Evolutionary conservation across 2,888 invertebrate genomes (phyloP).

Genomic region (Lamellibrachia satsuma): DNA sequence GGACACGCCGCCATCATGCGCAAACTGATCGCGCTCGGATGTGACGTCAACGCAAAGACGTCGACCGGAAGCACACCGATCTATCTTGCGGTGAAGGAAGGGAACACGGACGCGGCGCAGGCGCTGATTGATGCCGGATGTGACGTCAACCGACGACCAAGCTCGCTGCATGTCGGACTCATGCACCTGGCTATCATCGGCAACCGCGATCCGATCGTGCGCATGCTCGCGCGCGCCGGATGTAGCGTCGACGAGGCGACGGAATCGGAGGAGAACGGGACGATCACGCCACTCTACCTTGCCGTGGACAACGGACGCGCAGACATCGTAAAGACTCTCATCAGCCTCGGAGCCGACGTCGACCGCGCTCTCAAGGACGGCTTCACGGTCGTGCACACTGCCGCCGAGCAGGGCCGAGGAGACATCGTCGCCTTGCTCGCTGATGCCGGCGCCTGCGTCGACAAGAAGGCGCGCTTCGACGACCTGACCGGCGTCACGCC

Average conservation of each 20-base stretch:
- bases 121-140: constrained; percentile 37
- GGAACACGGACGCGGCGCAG: constrained; percentile 36
- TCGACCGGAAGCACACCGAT: constrained; percentile 39
- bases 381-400: constrained; percentile 42
- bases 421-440: constrained; percentile 35
- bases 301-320: constrained; percentile 38
- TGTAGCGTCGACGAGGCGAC: constrained; percentile 34
- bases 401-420: constrained; percentile 39
- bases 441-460: constrained; percentile 28
- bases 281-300: constrained; percentile 42
- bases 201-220: constrained; percentile 34
- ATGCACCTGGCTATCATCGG: constrained; percentile 40
- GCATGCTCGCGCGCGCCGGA: constrained; percentile 31
- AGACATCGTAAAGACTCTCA: constrained; percentile 34
- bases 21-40: constrained; percentile 35
- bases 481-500: constrained; percentile 40
- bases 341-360: constrained; percentile 38
- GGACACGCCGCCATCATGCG: constrained; percentile 36
- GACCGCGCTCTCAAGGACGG: constrained; percentile 40
- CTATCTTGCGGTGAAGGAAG: constrained; percentile 42
- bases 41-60: constrained; percentile 39
- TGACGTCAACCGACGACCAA: constrained; percentile 33
- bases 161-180: constrained; percentile 30
- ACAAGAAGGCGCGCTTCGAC: constrained; percentile 39
- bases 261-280: constrained; percentile 37